Conservation (phyloP, 37 sponge, comb jelly and placozoan species). For the Tethya wilhelma region DNA sequence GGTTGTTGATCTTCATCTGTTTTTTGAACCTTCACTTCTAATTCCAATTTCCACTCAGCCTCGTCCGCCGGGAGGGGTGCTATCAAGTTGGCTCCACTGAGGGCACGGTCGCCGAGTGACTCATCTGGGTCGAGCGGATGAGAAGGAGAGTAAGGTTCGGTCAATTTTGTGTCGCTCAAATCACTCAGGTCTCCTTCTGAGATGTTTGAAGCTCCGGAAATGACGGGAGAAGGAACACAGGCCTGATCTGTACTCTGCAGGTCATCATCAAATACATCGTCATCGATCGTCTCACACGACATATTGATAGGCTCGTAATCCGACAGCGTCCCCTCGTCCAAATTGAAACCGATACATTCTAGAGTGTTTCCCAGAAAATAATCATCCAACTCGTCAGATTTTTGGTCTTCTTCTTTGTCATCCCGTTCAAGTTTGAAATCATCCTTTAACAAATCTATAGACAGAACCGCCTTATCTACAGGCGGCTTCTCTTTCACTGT, state of each 20-base stretch:
- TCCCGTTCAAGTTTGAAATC: not conserved
- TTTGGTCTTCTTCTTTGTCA: not conserved
- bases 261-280: not conserved
- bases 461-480: not conserved
- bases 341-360: not conserved
- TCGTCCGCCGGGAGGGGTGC: no score
- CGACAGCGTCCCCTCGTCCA: not conserved
- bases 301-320: constrained; percentile 9
- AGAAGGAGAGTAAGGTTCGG: no score
- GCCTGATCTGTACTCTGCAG: not conserved
- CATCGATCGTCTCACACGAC: no score
- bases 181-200: constrained; percentile 58
- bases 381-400: no score
- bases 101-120: no score
- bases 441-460: no score
- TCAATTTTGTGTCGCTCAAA: no score
- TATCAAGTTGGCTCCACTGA: no score
- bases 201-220: constrained; percentile 61
- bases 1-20: no score
- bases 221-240: constrained; percentile 32
- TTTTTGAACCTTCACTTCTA: no score
- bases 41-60: no score
- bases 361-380: not conserved
- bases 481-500: not conserved
- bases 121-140: no score